phyloP scores from a whole-genome alignment of 2,888 invertebrate species.

The Drosophila multiciliata region DNA sequence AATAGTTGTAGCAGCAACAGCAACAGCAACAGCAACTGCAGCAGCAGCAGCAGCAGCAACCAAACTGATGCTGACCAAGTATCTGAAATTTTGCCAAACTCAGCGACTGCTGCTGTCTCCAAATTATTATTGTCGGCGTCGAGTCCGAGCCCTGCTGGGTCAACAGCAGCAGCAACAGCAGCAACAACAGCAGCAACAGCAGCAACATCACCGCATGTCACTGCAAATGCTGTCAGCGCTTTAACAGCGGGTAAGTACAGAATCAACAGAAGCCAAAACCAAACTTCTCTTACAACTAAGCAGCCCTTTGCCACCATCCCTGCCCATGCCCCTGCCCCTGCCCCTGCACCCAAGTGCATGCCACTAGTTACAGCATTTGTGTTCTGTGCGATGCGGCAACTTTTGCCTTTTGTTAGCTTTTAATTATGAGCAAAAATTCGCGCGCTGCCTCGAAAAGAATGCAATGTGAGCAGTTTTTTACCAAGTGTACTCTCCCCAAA shows the following conservation, averaged over 20 bases:
- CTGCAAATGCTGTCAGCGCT: slow-evolving; percentile 61
- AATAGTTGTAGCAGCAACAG: slow-evolving; percentile 47
- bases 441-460: slow-evolving; percentile 50
- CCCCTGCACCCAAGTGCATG: neutral
- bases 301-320: neutral
- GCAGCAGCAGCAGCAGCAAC: slow-evolving; percentile 27
- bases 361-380: slow-evolving; percentile 35
- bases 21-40: slow-evolving; percentile 29
- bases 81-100: slow-evolving; percentile 57
- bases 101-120: slow-evolving; percentile 38
- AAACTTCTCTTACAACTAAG: slow-evolving; percentile 16
- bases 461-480: slow-evolving; percentile 62
- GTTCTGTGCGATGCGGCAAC: slow-evolving; percentile 37
- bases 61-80: slow-evolving; percentile 39
- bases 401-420: slow-evolving; percentile 80
- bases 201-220: slow-evolving; percentile 64
- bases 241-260: slow-evolving; percentile 68
- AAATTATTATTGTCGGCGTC: slow-evolving; percentile 73
- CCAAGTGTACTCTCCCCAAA: neutral
- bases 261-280: slow-evolving; percentile 32
- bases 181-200: slow-evolving; percentile 32
- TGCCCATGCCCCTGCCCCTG: neutral
- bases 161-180: slow-evolving; percentile 36
- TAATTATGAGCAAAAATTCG: slow-evolving; percentile 76
- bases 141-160: slow-evolving; percentile 57